phyloP scores from a whole-genome alignment of 2,888 invertebrate species.

The Coelopa pilipes region DNA sequence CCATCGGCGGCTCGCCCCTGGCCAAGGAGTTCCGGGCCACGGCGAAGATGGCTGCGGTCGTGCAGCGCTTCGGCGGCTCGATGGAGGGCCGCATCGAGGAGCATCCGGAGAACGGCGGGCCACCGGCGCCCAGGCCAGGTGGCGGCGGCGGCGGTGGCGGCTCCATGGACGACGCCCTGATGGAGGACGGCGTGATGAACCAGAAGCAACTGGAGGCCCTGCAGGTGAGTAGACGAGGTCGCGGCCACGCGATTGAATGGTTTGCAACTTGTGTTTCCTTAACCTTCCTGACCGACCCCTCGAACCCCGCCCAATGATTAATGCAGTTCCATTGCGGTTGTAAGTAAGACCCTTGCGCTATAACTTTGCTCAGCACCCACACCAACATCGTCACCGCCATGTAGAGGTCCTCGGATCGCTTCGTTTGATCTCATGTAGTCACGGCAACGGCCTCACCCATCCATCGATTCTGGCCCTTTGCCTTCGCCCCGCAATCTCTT shows the following conservation, averaged over 20 bases:
- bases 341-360: constrained; percentile 17
- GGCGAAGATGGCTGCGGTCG: constrained; percentile 60
- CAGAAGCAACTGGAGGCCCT: constrained; percentile 56
- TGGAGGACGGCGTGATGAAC: constrained; percentile 17
- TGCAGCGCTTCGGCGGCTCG: constrained; percentile 59
- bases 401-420: no score
- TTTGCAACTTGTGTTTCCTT: constrained; percentile 9
- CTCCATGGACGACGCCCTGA: no score
- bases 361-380: no score
- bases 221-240: constrained; percentile 46
- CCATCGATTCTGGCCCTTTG: no score
- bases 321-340: constrained; percentile 22
- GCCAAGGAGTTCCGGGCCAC: constrained; percentile 62
- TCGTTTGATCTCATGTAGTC: no score
- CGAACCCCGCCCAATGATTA: background rate
- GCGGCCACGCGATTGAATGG: background rate
- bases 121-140: background rate
- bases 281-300: background rate
- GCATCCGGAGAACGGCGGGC: constrained; percentile 57
- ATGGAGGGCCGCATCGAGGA: constrained; percentile 65
- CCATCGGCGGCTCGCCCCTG: constrained; percentile 69
- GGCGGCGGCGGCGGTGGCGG: constrained; percentile 39
- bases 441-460: no score
- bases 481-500: no score
- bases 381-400: no score